A percentile compares a stretch with the other conserved stretches of the same genome.
Evolutionary conservation across 1,140 invertebrate species (phyloP).

Genomic region (Mesaphorura yosii): DNA sequence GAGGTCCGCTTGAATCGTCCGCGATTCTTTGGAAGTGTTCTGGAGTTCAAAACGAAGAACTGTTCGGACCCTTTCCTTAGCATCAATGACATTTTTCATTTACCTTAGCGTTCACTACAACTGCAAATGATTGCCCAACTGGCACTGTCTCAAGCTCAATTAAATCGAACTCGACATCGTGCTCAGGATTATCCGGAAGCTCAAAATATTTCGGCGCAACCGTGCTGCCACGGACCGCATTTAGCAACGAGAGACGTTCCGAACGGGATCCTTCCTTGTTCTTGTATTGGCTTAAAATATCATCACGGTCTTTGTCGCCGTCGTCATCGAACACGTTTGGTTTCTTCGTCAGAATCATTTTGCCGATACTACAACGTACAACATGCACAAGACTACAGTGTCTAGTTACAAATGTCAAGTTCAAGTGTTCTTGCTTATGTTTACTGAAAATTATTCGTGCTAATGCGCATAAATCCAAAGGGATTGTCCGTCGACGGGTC

Average conservation of each 20-base stretch:
- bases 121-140: slow-evolving; percentile 54
- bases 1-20: slow-evolving; percentile 52
- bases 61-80: background rate
- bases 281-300: slow-evolving; percentile 63
- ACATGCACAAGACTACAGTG: background rate
- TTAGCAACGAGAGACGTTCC: slow-evolving; percentile 54
- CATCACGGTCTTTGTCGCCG: slow-evolving; percentile 53
- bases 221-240: slow-evolving; percentile 51
- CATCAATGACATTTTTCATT: background rate
- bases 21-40: slow-evolving; percentile 49
- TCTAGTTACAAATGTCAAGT: background rate
- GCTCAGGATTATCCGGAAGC: slow-evolving; percentile 19
- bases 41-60: slow-evolving; percentile 10
- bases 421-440: background rate
- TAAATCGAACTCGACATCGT: slow-evolving; percentile 56
- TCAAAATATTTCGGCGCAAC: slow-evolving; percentile 50
- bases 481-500: slow-evolving; percentile 53
- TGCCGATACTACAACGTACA: slow-evolving; percentile 50
- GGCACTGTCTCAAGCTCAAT: slow-evolving; percentile 53
- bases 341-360: slow-evolving; percentile 62
- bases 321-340: slow-evolving; percentile 55
- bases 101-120: slow-evolving; percentile 52
- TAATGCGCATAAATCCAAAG: slow-evolving; percentile 50
- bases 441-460: slow-evolving; percentile 57
- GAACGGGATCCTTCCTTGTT: slow-evolving; percentile 53